Evolutionary conservation across 64 coral and sea anemone genomes (phyloP).

Genomic region (Astreopora myriophthalma): DNA sequence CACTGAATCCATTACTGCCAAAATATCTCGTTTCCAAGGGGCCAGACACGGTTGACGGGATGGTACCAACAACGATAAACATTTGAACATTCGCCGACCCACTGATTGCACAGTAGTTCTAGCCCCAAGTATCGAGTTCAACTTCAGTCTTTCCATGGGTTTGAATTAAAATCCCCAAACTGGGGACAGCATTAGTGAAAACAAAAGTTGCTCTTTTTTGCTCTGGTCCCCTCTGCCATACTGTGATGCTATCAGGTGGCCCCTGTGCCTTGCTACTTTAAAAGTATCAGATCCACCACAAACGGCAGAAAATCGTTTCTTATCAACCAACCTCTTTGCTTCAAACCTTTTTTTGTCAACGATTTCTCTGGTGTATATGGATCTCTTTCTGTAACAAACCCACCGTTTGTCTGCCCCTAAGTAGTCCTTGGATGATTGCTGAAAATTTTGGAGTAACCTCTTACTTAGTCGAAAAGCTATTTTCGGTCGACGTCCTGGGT

Average conservation of each 20-base stretch:
- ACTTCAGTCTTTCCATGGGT: neutral
- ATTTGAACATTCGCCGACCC: neutral
- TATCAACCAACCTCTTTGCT: neutral
- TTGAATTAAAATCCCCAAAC: neutral
- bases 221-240: neutral
- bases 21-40: neutral
- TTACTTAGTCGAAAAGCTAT: neutral
- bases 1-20: constrained; percentile 3
- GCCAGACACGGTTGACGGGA: neutral
- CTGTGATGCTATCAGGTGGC: neutral
- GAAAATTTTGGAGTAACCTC: neutral
- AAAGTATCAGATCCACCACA: neutral
- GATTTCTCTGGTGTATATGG: neutral
- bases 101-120: neutral
- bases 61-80: constrained; percentile 10
- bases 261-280: neutral
- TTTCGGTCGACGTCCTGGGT: neutral
- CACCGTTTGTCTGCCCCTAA: neutral
- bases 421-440: neutral
- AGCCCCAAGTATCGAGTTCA: neutral
- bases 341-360: neutral
- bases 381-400: neutral
- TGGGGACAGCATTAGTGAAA: constrained; percentile 6
- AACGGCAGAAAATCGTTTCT: neutral
- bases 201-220: neutral